A percentile compares a stretch with the other conserved stretches of the same genome.
phyloP scores from a whole-genome alignment of 2,888 invertebrate genomes.

The Psococerastis gibbosa region DNA sequence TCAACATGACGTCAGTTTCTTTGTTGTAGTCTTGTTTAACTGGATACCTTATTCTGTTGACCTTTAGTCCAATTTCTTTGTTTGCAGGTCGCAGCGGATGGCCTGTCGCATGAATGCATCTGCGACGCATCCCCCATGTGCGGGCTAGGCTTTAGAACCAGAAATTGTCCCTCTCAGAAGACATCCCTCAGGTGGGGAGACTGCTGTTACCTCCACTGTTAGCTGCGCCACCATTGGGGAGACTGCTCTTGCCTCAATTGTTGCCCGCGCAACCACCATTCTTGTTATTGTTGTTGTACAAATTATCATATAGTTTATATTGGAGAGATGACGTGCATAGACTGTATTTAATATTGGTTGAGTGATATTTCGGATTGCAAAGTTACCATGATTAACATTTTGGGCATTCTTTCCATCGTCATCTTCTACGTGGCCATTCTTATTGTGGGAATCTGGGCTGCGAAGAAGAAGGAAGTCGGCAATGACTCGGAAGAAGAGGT shows the following conservation, averaged over 20 bases:
- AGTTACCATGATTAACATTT: constrained; percentile 68
- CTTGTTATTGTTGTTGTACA: constrained; percentile 10
- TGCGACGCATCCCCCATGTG: too few relatives aligned
- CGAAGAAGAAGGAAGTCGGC: constrained; percentile 72
- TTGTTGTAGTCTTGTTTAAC: too few relatives aligned
- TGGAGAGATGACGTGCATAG: not conserved
- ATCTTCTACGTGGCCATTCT: constrained; percentile 93
- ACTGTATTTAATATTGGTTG: not conserved
- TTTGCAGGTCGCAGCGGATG: too few relatives aligned
- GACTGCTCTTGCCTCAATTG: constrained; percentile 48
- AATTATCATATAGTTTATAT: constrained; percentile 7
- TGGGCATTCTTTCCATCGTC: constrained; percentile 83
- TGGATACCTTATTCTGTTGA: too few relatives aligned
- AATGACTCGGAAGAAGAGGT: constrained; percentile 92
- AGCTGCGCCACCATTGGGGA: constrained; percentile 41
- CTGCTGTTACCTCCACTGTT: constrained; percentile 39
- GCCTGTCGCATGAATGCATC: too few relatives aligned
- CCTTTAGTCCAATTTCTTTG: too few relatives aligned
- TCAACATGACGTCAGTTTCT: too few relatives aligned
- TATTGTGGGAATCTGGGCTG: constrained; percentile 94
- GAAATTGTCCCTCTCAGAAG: constrained; percentile 93
- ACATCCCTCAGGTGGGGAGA: constrained; percentile 93
- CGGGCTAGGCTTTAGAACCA: constrained; percentile 87
- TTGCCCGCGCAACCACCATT: not conserved
- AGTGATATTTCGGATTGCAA: constrained; percentile 13